phyloP scores from a whole-genome alignment of 2,888 invertebrate species.

The Pseudanteris insignis region DNA sequence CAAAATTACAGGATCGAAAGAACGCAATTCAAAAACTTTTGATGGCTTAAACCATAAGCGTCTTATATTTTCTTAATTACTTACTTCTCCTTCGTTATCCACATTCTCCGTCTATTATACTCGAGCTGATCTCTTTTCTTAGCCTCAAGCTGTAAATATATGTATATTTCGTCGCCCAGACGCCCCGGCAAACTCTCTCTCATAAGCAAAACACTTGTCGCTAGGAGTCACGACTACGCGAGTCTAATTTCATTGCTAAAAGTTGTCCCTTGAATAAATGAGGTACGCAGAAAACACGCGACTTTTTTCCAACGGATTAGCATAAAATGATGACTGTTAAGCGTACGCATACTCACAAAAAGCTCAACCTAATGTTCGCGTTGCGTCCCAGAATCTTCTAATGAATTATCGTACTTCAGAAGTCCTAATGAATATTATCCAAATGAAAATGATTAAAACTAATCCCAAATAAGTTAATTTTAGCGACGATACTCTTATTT shows the following conservation, averaged over 20 bases:
- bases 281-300: slow-evolving; percentile 59
- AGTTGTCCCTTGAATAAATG: slow-evolving; percentile 65
- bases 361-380: slow-evolving; percentile 11
- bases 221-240: slow-evolving; percentile 55
- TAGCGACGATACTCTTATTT: no score
- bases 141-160: slow-evolving; percentile 39
- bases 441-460: no score
- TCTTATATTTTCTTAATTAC: no score
- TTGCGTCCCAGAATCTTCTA: no score
- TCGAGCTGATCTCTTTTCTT: slow-evolving; percentile 31
- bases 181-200: slow-evolving; percentile 46
- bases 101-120: slow-evolving; percentile 5
- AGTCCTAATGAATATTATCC: no score
- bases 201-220: slow-evolving; percentile 62
- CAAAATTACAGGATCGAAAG: no score
- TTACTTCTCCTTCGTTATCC: no score
- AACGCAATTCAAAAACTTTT: no score
- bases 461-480: no score
- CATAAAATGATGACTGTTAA: slow-evolving; percentile 53
- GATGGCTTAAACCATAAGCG: no score
- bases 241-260: slow-evolving; percentile 63
- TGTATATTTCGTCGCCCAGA: slow-evolving; percentile 44
- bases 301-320: slow-evolving; percentile 59
- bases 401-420: no score
- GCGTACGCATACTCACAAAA: slow-evolving; percentile 12